Percentiles rank a stretch among this genome's conserved stretches.
These are phyloP conservation scores for Oceanodroma leucorhoa DNA, from an alignment of 2,797 vertebrate genomes.

Conservation along the genomic window DNA sequence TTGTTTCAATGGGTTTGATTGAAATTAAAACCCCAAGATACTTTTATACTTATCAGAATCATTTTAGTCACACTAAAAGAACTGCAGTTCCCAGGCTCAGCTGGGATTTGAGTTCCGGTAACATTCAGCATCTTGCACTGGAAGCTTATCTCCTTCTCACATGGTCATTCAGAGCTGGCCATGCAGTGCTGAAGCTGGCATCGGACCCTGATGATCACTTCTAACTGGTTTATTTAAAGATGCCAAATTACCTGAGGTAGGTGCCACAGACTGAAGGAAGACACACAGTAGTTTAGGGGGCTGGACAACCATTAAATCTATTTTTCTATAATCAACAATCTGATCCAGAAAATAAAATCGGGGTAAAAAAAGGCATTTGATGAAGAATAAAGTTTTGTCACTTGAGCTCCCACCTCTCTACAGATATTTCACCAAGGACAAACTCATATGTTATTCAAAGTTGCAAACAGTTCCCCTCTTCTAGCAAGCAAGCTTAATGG, in stretches of 20 bases:
- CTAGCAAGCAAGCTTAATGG: background rate
- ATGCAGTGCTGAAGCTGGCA: fast-evolving
- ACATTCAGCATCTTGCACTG: background rate
- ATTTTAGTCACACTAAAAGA: background rate
- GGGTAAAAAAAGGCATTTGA: background rate
- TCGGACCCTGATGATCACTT: background rate
- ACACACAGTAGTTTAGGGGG: background rate
- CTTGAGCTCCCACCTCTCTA: background rate
- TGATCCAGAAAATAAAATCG: background rate
- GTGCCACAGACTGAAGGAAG: background rate
- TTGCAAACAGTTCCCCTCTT: background rate
- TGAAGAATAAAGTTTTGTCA: background rate
- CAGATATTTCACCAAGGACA: background rate
- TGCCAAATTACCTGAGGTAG: background rate
- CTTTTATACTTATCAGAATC: background rate
- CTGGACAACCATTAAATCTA: background rate
- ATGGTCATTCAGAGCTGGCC: background rate
- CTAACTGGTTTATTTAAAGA: background rate
- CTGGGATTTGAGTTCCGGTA: background rate
- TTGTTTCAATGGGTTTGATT: background rate
- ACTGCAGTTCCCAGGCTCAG: background rate
- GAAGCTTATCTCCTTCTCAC: background rate
- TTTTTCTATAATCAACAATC: background rate
- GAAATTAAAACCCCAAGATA: background rate
- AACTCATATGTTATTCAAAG: background rate